phyloP scores from a whole-genome alignment of 2,113 vertebrate genomes.

The Microtus oregoni region DNA sequence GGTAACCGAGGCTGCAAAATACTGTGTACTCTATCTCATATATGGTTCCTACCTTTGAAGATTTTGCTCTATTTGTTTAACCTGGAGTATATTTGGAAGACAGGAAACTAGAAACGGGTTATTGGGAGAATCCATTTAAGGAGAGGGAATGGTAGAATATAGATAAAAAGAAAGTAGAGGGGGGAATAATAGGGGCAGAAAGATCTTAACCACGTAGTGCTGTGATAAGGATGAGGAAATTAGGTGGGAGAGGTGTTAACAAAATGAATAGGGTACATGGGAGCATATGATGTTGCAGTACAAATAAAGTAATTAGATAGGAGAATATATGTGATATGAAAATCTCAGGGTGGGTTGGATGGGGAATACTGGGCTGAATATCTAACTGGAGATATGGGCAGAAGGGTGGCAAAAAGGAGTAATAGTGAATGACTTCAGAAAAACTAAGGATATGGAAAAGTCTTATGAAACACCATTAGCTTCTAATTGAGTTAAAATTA shows the following conservation, averaged over 20 bases:
- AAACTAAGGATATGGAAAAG: background rate
- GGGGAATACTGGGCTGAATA: background rate
- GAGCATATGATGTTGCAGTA: background rate
- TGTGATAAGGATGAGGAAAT: background rate
- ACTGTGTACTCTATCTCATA: background rate
- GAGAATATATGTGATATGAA: background rate
- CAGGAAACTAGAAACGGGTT: background rate
- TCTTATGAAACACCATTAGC: background rate
- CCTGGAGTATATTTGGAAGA: background rate
- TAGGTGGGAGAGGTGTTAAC: background rate
- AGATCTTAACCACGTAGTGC: background rate
- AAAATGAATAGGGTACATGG: background rate
- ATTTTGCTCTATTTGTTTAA: background rate
- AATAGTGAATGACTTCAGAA: background rate
- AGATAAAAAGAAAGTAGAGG: background rate
- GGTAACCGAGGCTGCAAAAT: background rate
- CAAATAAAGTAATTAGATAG: background rate
- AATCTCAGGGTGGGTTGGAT: background rate
- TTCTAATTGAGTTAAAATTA: background rate
- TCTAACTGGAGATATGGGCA: background rate
- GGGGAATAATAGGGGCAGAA: background rate
- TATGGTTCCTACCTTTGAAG: background rate
- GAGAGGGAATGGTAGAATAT: background rate
- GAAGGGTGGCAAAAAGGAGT: background rate
- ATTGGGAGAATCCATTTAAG: background rate